Evolutionary conservation across 1,140 invertebrate species (phyloP), one percentile per base, ranked within the genome.

Genomic region (Lepidurus couesii): DNA sequence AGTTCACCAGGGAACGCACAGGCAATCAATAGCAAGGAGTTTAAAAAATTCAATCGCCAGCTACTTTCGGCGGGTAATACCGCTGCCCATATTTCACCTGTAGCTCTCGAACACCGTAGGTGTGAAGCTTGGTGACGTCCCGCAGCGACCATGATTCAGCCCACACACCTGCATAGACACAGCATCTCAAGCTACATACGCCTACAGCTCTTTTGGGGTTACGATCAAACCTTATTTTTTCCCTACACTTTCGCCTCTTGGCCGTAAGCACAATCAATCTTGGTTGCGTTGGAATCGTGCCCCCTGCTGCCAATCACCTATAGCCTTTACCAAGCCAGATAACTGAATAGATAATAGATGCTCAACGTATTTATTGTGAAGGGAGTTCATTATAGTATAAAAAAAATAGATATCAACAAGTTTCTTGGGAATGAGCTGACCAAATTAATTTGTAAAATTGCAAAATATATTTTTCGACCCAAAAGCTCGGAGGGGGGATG

Each of bases 81-180:
- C 53, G n/a, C 53, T 13, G 53, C n/a, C 53, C 53, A 65, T 65
- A 65, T 65, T 21, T 65, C 53, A 65, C 53, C 53, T 65, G 53
- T 65, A 65, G 53, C 53, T 65, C 53, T 65, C 53, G 53, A 65
- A 16, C 53, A 65, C 53, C 53, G 53, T 65, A 65, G 53, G 53
- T 65, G 53, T 65, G 53, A 65, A 65, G 53, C 53, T 65, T 65
- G 53, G 53, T 65, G 53, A 65, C 53, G 53, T 65, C 53, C 53
- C 53, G 53, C 53, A 65, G 53, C 16, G 53, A 65, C 53, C 53
- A 65, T 65, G 53, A 65, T 65, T 65, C 53, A 65, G 53, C 53
- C 53, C 53, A 21, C 53, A 65, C 53, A 65, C 53, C 53, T 65
- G 53, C 53, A 65, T 65, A 65, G 53, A 13, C 16, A 21, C 16